A percentile compares a stretch with the other conserved stretches of the same genome.
phyloP scores from a whole-genome alignment of 2,797 vertebrate species.

The Orientallactaga sibirica region DNA sequence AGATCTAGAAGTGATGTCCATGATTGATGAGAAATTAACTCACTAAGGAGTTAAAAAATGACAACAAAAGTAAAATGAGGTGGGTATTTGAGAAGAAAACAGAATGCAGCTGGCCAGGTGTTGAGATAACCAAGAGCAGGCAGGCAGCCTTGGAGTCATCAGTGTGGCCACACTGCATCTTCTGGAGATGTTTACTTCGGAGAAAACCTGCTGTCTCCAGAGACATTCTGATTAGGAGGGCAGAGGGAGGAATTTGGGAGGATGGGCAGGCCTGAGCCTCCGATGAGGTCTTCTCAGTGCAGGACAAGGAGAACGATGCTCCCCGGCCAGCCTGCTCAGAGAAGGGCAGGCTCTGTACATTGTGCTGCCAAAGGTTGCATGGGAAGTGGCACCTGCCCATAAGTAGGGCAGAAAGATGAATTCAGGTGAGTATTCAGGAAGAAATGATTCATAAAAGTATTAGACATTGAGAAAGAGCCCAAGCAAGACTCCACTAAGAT shows the following conservation, averaged over 20 bases:
- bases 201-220: background rate
- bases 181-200: background rate
- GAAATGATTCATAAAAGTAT: background rate
- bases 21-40: background rate
- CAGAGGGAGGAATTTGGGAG: background rate
- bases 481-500: no score
- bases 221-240: background rate
- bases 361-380: background rate
- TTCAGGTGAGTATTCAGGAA: background rate
- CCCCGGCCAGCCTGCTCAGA: background rate
- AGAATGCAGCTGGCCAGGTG: fast-evolving
- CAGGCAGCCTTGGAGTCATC: background rate
- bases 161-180: fast-evolving
- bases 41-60: background rate
- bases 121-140: background rate
- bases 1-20: background rate
- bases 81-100: background rate
- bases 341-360: background rate
- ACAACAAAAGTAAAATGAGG: background rate
- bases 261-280: fast-evolving
- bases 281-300: fast-evolving
- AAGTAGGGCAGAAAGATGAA: background rate
- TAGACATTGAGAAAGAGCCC: background rate
- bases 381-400: background rate
- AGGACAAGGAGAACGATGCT: background rate